Percentiles rank a stretch among this genome's conserved stretches.
Evolutionary conservation across 2,888 invertebrate genomes (phyloP).

Genomic region (Silvanus unidentatus): DNA sequence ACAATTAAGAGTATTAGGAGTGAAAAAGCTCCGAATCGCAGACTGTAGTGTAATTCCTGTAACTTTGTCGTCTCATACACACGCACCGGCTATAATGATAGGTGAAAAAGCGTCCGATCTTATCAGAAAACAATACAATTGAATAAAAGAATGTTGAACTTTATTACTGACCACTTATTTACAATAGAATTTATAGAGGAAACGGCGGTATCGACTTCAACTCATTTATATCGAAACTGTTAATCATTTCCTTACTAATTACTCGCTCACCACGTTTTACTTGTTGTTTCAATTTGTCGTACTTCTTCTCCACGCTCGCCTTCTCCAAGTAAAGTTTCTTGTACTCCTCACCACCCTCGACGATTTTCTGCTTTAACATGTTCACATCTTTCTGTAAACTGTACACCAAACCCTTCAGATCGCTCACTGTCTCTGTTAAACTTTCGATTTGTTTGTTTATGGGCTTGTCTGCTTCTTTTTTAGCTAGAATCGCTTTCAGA

Average conservation of each 20-base stretch:
- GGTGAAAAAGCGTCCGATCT: conserved; percentile 51
- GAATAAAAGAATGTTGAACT: no score
- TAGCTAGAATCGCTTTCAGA: conserved; percentile 24
- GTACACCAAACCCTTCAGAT: conserved; percentile 25
- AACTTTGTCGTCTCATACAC: conserved; percentile 59
- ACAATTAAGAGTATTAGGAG: conserved; percentile 49
- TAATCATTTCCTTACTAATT: conserved; percentile 9
- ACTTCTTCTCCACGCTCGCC: conserved; percentile 26
- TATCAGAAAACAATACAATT: neutral
- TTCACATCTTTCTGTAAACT: conserved; percentile 35
- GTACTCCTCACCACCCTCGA: conserved; percentile 27
- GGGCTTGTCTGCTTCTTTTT: conserved; percentile 9
- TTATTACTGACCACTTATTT: no score
- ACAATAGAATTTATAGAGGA: conserved; percentile 15
- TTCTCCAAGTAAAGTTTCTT: conserved; percentile 30
- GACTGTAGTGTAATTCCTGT: conserved; percentile 64
- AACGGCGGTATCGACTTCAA: conserved; percentile 34
- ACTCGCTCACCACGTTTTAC: conserved; percentile 9
- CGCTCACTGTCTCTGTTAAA: conserved; percentile 20
- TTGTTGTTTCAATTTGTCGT: conserved; percentile 20
- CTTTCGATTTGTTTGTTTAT: conserved; percentile 26
- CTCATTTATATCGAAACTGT: conserved; percentile 29
- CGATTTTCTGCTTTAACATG: conserved; percentile 29
- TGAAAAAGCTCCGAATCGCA: conserved; percentile 55
- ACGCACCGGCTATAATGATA: conserved; percentile 63